A percentile compares a stretch with the other conserved stretches of the same genome.
Evolutionary conservation across 2,113 vertebrate genomes (phyloP).

Genomic region (Terrapene triunguis): DNA sequence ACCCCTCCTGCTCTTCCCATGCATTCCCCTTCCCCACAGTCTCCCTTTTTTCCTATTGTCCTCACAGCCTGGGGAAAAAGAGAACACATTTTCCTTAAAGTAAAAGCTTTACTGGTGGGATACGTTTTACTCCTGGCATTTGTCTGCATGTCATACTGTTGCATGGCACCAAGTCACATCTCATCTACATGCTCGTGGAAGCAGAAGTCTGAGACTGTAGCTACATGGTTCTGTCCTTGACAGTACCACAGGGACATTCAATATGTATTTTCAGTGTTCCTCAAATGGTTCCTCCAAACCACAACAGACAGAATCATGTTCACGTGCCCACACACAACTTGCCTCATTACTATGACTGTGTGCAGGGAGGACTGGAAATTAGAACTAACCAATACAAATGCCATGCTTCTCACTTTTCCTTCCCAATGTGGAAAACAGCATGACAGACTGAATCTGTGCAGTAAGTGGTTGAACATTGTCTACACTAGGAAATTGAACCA

Average conservation of each 20-base stretch:
- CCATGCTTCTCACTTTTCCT: neutral
- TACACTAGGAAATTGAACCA: neutral
- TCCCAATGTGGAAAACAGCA: neutral
- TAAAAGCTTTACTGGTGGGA: neutral
- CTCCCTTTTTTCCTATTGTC: neutral
- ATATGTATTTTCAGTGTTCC: neutral
- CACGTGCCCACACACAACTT: neutral
- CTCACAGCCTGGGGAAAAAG: neutral
- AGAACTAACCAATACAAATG: neutral
- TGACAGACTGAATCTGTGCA: neutral
- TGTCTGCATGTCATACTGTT: neutral
- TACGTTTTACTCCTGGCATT: neutral
- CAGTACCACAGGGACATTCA: neutral
- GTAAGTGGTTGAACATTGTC: neutral
- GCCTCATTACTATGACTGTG: neutral
- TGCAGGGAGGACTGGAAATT: accelerated
- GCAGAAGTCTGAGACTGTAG: neutral
- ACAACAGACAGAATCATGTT: neutral
- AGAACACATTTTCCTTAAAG: neutral
- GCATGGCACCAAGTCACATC: neutral
- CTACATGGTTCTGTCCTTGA: neutral
- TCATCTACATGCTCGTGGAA: neutral
- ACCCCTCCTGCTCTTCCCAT: neutral
- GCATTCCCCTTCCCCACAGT: neutral
- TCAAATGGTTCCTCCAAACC: neutral